A percentile compares a stretch with the other conserved stretches of the same genome.
These are phyloP conservation scores for Salvator merianae DNA, from an alignment of 2,113 vertebrate genomes.

Conservation along the genomic window DNA sequence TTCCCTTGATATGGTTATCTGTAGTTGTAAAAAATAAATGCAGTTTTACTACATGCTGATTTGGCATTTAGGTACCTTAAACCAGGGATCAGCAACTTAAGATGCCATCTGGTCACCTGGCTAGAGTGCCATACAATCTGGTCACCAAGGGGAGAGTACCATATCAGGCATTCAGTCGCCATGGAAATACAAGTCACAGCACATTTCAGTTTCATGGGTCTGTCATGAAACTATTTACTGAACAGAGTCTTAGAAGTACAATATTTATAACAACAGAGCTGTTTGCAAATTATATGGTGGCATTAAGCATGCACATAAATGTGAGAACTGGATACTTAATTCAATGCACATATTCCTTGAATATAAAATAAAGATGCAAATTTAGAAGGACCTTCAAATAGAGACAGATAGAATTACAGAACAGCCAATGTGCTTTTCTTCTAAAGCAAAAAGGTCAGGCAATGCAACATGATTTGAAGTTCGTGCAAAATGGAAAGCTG, in stretches of 20 bases:
- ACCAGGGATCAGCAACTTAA: background rate
- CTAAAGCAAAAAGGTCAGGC: constrained; percentile 17
- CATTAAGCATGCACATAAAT: background rate
- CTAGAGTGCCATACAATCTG: background rate
- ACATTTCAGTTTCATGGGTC: background rate
- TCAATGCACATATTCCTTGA: rapidly evolving
- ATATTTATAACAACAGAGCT: too few species aligned
- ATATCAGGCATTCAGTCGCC: too few species aligned
- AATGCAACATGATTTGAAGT: constrained; percentile 40
- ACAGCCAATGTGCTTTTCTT: background rate
- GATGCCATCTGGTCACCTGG: background rate
- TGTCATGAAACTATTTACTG: background rate
- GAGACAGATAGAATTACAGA: background rate
- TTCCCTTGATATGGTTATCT: background rate
- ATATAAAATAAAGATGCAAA: background rate
- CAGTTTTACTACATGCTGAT: too few species aligned
- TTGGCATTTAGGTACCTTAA: background rate
- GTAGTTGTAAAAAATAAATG: background rate
- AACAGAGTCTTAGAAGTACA: background rate
- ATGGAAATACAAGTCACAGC: background rate
- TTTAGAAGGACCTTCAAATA: background rate
- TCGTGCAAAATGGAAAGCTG: constrained; percentile 14
- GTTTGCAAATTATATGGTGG: background rate
- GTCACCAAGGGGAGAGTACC: background rate
- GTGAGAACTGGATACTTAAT: background rate